Percentiles rank a stretch among this genome's conserved stretches.
phyloP scores from a whole-genome alignment of 2,113 vertebrate genomes.

The Aleadryas rufinucha region DNA sequence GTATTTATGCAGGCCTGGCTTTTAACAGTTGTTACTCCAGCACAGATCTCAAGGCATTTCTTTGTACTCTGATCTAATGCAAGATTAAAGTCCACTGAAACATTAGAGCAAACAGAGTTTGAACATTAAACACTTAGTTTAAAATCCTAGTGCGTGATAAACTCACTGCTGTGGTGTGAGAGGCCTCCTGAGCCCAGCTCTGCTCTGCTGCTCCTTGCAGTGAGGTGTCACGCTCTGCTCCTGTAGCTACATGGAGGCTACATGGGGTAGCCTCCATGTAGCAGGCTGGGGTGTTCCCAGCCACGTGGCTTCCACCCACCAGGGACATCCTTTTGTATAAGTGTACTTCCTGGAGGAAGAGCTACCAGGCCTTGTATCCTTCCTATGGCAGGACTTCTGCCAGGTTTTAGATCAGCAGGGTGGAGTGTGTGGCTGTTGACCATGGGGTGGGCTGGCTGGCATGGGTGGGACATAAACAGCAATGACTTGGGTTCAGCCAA shows the following conservation, averaged over 20 bases:
- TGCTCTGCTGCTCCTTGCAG: neutral
- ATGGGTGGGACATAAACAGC: neutral
- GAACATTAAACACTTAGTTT: neutral
- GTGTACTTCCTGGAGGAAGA: neutral
- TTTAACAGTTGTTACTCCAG: neutral
- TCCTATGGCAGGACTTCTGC: neutral
- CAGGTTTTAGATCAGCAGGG: neutral
- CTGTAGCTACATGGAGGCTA: neutral
- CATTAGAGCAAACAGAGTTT: neutral
- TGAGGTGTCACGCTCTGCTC: neutral
- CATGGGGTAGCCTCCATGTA: too few relatives aligned
- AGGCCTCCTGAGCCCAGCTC: neutral
- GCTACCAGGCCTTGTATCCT: neutral
- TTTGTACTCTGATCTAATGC: slow-evolving; percentile 6
- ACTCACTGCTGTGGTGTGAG: neutral
- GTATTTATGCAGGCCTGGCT: slow-evolving; percentile 12
- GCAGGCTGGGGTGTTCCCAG: neutral
- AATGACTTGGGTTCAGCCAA: neutral
- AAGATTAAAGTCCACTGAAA: slow-evolving; percentile 24
- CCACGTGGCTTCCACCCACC: neutral
- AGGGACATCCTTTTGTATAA: neutral
- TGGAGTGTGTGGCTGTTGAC: neutral
- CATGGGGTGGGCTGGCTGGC: rapidly evolving
- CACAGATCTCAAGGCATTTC: slow-evolving; percentile 7
- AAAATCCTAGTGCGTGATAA: neutral